These are phyloP conservation scores for Megathymus violae DNA, from an alignment of 1,140 invertebrate species.

Conservation along the genomic window DNA sequence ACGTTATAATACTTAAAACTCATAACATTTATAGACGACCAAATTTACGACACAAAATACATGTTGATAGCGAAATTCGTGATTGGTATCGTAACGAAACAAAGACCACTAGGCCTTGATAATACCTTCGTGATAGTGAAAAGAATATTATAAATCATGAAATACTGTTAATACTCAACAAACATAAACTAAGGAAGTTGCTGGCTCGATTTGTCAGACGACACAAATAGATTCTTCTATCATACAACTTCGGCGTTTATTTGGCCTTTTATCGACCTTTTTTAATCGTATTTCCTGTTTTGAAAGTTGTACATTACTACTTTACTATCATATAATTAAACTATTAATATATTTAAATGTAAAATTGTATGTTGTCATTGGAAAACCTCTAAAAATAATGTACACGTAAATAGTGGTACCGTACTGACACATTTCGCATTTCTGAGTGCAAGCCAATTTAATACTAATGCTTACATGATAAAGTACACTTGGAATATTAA, in stretches of 20 bases:
- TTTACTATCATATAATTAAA: not conserved
- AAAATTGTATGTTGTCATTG: slow-evolving; percentile 11
- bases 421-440: slow-evolving; percentile 1
- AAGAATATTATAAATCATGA: slow-evolving; percentile 3
- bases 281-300: not conserved
- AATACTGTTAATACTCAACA: slow-evolving; percentile 31
- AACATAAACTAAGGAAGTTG: slow-evolving; percentile 32
- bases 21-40: not conserved
- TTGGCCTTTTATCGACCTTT: slow-evolving; percentile 9
- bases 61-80: not conserved
- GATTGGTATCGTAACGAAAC: slow-evolving; percentile 16
- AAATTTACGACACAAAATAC: slow-evolving; percentile 12
- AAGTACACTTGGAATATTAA: not conserved
- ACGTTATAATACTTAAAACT: not conserved
- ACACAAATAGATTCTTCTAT: slow-evolving; percentile 48
- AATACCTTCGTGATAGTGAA: slow-evolving; percentile 16
- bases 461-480: not conserved
- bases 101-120: slow-evolving; percentile 38
- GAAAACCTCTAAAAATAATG: slow-evolving; percentile 26
- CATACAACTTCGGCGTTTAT: slow-evolving; percentile 2
- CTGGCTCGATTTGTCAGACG: slow-evolving; percentile 40
- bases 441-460: slow-evolving; percentile 16
- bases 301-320: not conserved
- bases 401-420: slow-evolving; percentile 14
- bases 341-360: not conserved